Evolutionary conservation across 2,113 vertebrate genomes (phyloP), one percentile per base, ranked within the genome.

Genomic region (Delphinapterus leucas): DNA sequence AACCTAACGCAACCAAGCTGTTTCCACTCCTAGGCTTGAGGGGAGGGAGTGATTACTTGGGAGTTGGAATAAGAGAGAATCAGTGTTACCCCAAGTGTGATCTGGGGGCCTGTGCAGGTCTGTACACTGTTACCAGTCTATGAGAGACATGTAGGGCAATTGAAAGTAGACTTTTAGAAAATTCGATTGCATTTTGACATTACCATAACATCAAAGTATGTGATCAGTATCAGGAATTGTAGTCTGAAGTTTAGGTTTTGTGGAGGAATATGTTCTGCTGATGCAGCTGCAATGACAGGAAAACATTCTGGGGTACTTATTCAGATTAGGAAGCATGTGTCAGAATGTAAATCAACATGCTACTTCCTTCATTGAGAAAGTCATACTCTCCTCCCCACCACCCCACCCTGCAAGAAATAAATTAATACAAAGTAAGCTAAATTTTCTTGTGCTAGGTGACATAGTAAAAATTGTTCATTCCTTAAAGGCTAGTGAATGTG

Each of bases 231-330:
- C 83, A 17, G 63, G 21, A 38, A 70, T 44, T 36, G 26, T 63
- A 47, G 68, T 41, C 28, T 86, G 63, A 26, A 86, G 18, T 53
- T 88, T 11, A 65, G 73, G 44, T 82, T 94, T 87, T 74, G 14
- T 2, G 13, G 31, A 60, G 4, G 6, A 82, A 49, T 55, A 31
- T 13, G 18, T n/a, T 61, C 38, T 85, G 11, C 33, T 18, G 36
- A 70, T 25, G 31, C 20, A 80, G 21, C 31, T 68, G 31, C 60
- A 76, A 65, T 58, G 49, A 58, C 7, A 36, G 31, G 41, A 12
- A 58, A 63, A 38, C 33, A 33, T 67, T 55, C 6, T 20, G 5
- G 33, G n/a, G 21, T n/a, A 53, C 26, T 76, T 60, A 81, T 31
- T 67, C 38, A 14, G 26, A 65, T 26, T 38, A 33, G 76, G 60